These are phyloP conservation scores for Leptodactylus fuscus DNA, from an alignment of 2,113 vertebrate species.

Conservation along the genomic window DNA sequence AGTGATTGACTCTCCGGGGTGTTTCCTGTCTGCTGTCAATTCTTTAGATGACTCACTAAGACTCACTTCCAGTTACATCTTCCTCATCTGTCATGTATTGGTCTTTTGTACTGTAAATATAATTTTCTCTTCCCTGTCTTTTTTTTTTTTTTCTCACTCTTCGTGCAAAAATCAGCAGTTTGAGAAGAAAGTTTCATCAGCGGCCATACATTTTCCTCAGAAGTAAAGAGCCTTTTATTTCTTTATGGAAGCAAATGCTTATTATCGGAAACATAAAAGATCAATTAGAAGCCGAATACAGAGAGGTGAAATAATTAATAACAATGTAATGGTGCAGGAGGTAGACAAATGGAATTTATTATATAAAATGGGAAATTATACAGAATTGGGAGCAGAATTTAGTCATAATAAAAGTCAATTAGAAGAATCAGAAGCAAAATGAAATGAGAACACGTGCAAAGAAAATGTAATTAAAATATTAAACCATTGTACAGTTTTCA, in stretches of 20 bases:
- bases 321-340: constrained; percentile 39
- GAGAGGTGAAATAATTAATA: constrained; percentile 56
- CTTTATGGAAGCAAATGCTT: constrained; percentile 42
- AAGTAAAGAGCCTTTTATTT: constrained; percentile 10
- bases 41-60: neutral
- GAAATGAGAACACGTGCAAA: constrained; percentile 48
- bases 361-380: constrained; percentile 50
- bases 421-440: constrained; percentile 46
- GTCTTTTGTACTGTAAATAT: neutral
- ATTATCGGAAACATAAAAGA: constrained; percentile 59
- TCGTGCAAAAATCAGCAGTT: neutral
- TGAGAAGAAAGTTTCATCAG: constrained; percentile 19
- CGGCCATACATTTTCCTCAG: neutral
- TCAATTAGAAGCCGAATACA: constrained; percentile 55
- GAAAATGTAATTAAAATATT: constrained; percentile 47
- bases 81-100: no score
- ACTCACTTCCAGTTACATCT: neutral
- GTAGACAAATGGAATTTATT: constrained; percentile 53
- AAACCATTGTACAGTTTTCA: constrained; percentile 16
- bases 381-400: constrained; percentile 36
- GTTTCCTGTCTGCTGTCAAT: neutral
- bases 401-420: constrained; percentile 53
- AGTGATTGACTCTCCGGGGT: no score
- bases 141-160: no score
- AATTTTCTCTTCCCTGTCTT: neutral